These are phyloP conservation scores for Mamestra brassicae DNA, from an alignment of 2,888 invertebrate genomes.

Conservation along the genomic window DNA sequence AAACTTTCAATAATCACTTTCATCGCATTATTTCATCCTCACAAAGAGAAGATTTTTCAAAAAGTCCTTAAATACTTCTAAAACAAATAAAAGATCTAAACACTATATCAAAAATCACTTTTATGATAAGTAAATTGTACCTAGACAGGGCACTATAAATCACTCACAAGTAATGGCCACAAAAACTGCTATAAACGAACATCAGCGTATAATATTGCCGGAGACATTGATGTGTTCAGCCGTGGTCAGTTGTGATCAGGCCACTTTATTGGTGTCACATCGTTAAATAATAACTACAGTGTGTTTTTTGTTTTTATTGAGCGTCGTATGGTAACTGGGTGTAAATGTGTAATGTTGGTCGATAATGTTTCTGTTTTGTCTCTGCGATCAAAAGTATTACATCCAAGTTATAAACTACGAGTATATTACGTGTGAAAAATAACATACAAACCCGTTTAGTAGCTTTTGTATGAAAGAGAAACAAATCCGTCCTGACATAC, in stretches of 20 bases:
- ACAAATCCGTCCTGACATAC: too few species aligned
- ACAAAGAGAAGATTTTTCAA: background rate
- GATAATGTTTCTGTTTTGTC: background rate
- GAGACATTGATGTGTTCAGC: conserved; percentile 59
- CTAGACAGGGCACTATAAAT: conserved; percentile 57
- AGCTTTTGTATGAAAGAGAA: too few species aligned
- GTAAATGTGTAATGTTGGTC: background rate
- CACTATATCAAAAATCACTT: conserved; percentile 40
- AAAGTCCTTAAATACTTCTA: background rate
- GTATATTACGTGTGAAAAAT: too few species aligned
- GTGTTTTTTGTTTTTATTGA: conserved; percentile 41
- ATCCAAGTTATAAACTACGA: too few species aligned
- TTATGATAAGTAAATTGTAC: conserved; percentile 53
- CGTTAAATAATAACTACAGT: conserved; percentile 54
- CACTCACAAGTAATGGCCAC: conserved; percentile 63
- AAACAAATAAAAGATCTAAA: conserved; percentile 14
- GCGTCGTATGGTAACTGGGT: background rate
- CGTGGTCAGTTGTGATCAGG: conserved; percentile 49
- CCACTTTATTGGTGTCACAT: conserved; percentile 54
- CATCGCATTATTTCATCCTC: background rate
- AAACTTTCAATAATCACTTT: too few species aligned
- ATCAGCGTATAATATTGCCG: conserved; percentile 52
- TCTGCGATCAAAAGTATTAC: too few species aligned
- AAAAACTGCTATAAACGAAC: conserved; percentile 63
- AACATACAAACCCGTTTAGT: too few species aligned